phyloP scores from a whole-genome alignment of 2,113 vertebrate species.

The Mustelus asterias region DNA sequence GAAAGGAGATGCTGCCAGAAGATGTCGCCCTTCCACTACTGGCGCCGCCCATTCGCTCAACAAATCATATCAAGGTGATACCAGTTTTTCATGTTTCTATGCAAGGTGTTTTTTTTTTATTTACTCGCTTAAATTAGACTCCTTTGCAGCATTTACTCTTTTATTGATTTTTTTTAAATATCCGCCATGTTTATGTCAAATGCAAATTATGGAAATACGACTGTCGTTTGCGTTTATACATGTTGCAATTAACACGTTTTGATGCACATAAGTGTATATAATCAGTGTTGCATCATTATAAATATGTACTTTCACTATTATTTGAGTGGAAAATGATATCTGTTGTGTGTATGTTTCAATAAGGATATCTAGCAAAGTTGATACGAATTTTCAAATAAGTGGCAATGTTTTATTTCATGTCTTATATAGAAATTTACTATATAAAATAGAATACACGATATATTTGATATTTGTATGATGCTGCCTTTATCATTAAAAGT shows the following conservation, averaged over 20 bases:
- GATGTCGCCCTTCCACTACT: constrained; percentile 32
- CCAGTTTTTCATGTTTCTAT: constrained; percentile 19
- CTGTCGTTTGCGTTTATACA: neutral
- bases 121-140: neutral
- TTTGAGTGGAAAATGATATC: neutral
- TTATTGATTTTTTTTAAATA: constrained; percentile 4
- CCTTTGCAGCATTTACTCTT: neutral
- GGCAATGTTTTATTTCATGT: too few relatives aligned
- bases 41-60: neutral
- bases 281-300: neutral
- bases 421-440: neutral
- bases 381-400: neutral
- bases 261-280: neutral
- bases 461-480: neutral
- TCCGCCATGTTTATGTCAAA: neutral
- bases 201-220: neutral
- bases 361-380: neutral
- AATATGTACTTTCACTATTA: neutral
- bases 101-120: neutral
- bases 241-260: neutral
- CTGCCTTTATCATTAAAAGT: neutral
- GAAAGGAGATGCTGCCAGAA: constrained; percentile 1
- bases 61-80: constrained; percentile 31
- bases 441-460: neutral
- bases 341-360: neutral